Percentiles rank a stretch among this genome's conserved stretches.
These are phyloP conservation scores for Stratiomys singularior DNA, from an alignment of 2,888 invertebrate genomes.

Conservation along the genomic window DNA sequence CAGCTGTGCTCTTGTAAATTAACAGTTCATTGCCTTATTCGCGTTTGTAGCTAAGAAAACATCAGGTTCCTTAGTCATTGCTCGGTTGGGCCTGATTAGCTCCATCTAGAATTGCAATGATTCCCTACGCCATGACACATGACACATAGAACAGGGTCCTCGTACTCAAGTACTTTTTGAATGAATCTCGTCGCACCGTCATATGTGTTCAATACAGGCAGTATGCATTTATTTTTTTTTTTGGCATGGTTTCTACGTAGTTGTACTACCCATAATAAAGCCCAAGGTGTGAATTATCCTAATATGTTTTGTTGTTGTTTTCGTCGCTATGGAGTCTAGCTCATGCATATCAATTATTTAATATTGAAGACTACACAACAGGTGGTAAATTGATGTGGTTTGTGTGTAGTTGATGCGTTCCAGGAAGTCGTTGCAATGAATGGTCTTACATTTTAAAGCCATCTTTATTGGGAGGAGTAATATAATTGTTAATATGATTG, in stretches of 20 bases:
- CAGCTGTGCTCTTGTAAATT: conserved; percentile 27
- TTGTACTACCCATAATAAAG: not conserved
- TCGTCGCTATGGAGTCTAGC: not conserved
- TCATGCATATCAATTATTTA: not conserved
- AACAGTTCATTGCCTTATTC: conserved; percentile 28
- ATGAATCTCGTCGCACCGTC: not conserved
- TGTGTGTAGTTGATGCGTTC: conserved; percentile 3
- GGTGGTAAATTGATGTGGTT: not conserved
- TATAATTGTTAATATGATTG: too few species aligned
- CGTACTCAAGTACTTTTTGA: not conserved
- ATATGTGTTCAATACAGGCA: too few species aligned
- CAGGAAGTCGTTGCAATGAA: not conserved
- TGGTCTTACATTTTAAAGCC: not conserved
- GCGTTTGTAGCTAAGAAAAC: not conserved
- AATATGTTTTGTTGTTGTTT: not conserved
- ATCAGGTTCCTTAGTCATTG: not conserved
- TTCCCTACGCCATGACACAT: not conserved
- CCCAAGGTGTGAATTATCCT: not conserved
- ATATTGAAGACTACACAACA: not conserved
- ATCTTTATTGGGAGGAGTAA: too few species aligned
- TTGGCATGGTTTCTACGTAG: not conserved
- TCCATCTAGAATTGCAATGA: not conserved
- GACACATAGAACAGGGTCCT: not conserved
- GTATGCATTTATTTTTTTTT: not conserved
- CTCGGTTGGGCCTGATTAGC: not conserved